Evolutionary conservation across 2,113 vertebrate species (phyloP), one percentile per base, ranked within the genome.

Genomic region (Deroptyus accipitrinus): DNA sequence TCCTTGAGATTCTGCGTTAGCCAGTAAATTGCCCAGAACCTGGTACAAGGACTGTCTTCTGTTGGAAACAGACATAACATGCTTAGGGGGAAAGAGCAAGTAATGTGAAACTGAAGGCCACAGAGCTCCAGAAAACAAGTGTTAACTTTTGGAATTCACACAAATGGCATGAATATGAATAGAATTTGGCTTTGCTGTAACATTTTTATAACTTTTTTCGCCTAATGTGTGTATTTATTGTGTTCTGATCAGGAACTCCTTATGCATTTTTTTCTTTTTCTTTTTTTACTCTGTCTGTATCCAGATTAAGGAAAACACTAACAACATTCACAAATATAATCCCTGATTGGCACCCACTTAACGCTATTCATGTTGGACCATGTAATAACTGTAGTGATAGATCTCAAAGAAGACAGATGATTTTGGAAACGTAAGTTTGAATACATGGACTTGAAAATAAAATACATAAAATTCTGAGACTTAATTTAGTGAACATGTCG

Each of bases 341-440:
- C 25, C 96, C 98, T 48, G 98, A 99, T 10, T 99, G 99, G 99
- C 98, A 97, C 49, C 99, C 99, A 6, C 98, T 99, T 37, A 98
- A 98, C 1, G 99, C 99, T 28, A 54, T 97, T 83, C 98, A 99
- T 90, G 51, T 88, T 30, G 97, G 98, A 67, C 97, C 98, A 0
- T 99, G 99, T 96, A 99, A 97, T 76, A 96, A 72, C 18, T 99
- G 99, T 96, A 54, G 87, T 54, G 97, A 81, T 80, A 98, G 94
- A 93, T 97, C 97, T 57, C 98, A 99, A 96, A 99, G 87, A 90
- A 96, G 97, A 96, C 98, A 96, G 54, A 98, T 99, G 98, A 73
- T 97, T 57, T 95, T 99, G 84, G 98, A 99, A 96, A 98, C 97
- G 99, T 99, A 92, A 98, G 98, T 98, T 73, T 77, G 74, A 68